Conservation (phyloP, 1,140 invertebrate genomes). For the Drosophila lowei region DNA sequence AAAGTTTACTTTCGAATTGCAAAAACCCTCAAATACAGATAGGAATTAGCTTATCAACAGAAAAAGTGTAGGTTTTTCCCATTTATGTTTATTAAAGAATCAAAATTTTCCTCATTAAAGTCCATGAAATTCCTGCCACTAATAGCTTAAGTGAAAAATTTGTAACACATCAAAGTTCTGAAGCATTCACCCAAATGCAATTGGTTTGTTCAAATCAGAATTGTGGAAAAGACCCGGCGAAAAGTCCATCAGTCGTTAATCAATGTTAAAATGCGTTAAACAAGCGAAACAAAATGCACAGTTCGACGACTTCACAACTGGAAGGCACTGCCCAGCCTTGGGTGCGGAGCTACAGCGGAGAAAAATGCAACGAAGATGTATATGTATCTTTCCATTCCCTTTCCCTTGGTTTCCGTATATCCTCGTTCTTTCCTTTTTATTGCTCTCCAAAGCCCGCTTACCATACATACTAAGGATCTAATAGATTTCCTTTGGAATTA, state of each 20-base stretch:
- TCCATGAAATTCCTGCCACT: slow-evolving; percentile 11
- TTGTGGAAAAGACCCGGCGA: slow-evolving; percentile 13
- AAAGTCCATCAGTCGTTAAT: slow-evolving; percentile 68
- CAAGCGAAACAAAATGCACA: slow-evolving; percentile 69
- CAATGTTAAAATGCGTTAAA: slow-evolving; percentile 80
- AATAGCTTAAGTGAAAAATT: slow-evolving; percentile 39
- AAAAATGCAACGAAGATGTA: too few relatives aligned
- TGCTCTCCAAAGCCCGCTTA: neutral
- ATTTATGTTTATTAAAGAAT: neutral
- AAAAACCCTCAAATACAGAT: too few relatives aligned
- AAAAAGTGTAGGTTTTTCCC: too few relatives aligned
- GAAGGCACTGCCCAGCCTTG: slow-evolving; percentile 10
- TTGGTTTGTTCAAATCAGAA: slow-evolving; percentile 54
- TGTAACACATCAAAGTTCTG: slow-evolving; percentile 36
- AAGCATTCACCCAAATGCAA: slow-evolving; percentile 41
- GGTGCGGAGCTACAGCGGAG: neutral
- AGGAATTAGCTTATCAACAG: neutral
- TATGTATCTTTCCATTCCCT: too few relatives aligned
- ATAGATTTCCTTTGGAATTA: slow-evolving; percentile 12
- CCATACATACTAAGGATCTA: neutral
- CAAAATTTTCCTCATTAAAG: too few relatives aligned
- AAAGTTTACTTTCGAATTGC: too few relatives aligned
- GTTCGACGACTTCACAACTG: slow-evolving; percentile 57
- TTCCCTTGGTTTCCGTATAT: too few relatives aligned
- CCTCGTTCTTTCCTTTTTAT: neutral